phyloP scores from a whole-genome alignment of 2,113 vertebrate species.

The Paramormyrops kingsleyae region DNA sequence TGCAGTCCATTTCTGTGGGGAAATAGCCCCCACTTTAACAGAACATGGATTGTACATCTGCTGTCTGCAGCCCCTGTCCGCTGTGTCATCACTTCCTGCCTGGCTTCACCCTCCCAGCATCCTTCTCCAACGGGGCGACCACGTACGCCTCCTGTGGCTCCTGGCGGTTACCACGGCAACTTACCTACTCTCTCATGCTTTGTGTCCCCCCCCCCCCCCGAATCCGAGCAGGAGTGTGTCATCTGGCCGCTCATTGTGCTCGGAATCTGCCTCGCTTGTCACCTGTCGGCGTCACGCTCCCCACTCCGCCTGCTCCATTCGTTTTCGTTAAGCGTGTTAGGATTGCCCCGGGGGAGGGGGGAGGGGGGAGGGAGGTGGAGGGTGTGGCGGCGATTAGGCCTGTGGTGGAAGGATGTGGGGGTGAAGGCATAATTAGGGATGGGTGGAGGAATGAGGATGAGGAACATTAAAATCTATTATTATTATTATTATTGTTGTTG shows the following conservation, averaged over 20 bases:
- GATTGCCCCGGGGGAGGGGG: not conserved
- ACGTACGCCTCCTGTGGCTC: not conserved
- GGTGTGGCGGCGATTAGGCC: not conserved
- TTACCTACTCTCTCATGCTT: not conserved
- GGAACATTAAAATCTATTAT: not conserved
- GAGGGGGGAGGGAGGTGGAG: not conserved
- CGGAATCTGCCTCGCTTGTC: not conserved
- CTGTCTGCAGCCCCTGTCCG: not conserved
- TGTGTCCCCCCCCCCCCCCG: not conserved
- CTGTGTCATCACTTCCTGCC: not conserved
- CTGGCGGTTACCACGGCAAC: not conserved
- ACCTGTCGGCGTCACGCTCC: not conserved
- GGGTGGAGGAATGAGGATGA: not conserved
- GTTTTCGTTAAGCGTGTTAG: not conserved
- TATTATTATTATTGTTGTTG: not conserved
- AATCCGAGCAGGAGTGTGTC: not conserved
- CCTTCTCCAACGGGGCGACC: not conserved
- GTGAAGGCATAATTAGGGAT: not conserved
- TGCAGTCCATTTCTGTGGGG: not conserved
- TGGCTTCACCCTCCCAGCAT: not conserved
- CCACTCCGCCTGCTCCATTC: not conserved
- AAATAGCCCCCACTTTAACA: not conserved
- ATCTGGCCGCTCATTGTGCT: not conserved
- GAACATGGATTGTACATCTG: not conserved
- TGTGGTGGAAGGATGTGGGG: not conserved